phyloP scores from a whole-genome alignment of 2,888 invertebrate genomes.

The Fabriciana adippe region DNA sequence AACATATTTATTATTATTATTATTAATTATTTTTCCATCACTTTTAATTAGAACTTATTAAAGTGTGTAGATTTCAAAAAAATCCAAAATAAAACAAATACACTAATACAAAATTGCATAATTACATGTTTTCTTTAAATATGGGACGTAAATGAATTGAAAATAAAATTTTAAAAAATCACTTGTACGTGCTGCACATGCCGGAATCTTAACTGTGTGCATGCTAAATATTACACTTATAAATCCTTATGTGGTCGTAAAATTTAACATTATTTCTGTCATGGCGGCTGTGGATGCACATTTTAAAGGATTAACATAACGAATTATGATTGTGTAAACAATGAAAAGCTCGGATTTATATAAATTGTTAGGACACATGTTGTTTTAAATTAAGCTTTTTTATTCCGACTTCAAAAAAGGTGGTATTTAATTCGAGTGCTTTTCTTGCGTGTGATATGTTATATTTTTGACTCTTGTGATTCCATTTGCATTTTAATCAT shows the following conservation, averaged over 20 bases:
- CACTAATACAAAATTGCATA: too few species aligned
- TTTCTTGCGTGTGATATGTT: too few species aligned
- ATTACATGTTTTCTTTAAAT: too few species aligned
- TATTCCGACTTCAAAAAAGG: background rate
- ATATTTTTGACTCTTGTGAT: too few species aligned
- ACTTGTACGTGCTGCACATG: conserved; percentile 41
- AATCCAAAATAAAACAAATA: too few species aligned
- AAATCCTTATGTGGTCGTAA: conserved; percentile 33
- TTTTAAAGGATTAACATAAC: conserved; percentile 35
- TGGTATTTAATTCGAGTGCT: too few species aligned
- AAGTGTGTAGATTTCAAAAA: too few species aligned
- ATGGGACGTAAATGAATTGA: background rate
- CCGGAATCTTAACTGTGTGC: conserved; percentile 33
- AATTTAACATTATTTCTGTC: conserved; percentile 38
- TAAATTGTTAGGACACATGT: background rate
- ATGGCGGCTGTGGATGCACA: conserved; percentile 8
- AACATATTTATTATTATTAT: too few species aligned
- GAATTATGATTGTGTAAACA: conserved; percentile 29
- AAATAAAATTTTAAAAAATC: conserved; percentile 10
- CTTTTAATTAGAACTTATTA: too few species aligned
- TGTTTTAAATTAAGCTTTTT: background rate
- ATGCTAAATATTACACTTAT: conserved; percentile 26
- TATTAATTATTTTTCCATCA: too few species aligned
- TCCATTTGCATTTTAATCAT: too few species aligned
- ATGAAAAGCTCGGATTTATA: conserved; percentile 2